Evolutionary conservation across 2,888 invertebrate species (phyloP).

Genomic region (Pharmacophagus antenor): DNA sequence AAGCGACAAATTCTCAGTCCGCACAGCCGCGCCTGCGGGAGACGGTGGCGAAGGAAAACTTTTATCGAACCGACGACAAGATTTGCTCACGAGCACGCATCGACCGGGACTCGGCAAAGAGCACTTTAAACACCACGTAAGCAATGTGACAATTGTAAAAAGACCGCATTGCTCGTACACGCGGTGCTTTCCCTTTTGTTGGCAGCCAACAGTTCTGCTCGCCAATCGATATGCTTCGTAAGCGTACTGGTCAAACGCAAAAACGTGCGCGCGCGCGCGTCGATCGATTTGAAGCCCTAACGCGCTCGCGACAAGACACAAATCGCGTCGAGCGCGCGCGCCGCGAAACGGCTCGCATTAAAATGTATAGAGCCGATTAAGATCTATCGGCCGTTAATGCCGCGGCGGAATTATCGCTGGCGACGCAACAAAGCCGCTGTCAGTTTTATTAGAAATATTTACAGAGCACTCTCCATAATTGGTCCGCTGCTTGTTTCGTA

Average conservation of each 20-base stretch:
- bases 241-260: slow-evolving; percentile 13
- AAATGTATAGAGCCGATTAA: slow-evolving; percentile 59
- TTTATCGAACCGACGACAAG: no score
- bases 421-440: slow-evolving; percentile 11
- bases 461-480: neutral
- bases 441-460: neutral
- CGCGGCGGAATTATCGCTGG: slow-evolving; percentile 54
- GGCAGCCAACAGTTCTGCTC: no score
- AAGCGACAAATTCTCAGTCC: no score
- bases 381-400: slow-evolving; percentile 50
- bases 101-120: no score
- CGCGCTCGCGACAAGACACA: slow-evolving; percentile 31
- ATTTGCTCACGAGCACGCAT: no score
- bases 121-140: no score
- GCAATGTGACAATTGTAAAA: no score
- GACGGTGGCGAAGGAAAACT: no score
- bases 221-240: no score
- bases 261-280: slow-evolving; percentile 5
- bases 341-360: slow-evolving; percentile 41
- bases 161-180: no score
- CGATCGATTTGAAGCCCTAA: slow-evolving; percentile 35
- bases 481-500: neutral
- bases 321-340: slow-evolving; percentile 22
- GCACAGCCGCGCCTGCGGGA: no score
- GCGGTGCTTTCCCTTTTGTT: no score